Evolutionary conservation across 1,140 invertebrate species (phyloP), one percentile per base, ranked within the genome.

Genomic region (Musca domestica): DNA sequence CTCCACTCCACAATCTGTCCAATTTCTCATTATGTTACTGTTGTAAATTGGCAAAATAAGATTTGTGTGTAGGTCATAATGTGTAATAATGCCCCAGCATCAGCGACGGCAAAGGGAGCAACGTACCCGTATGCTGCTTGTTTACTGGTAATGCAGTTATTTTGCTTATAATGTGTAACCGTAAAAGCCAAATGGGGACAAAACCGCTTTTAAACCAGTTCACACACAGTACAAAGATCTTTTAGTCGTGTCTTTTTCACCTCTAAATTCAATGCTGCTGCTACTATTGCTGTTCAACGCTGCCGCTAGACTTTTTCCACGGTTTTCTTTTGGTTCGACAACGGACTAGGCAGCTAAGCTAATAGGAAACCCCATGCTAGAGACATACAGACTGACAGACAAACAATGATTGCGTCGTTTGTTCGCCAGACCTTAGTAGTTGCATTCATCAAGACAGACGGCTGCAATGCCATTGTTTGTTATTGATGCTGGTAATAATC

Each of bases 121-220:
- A 41, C 34, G 34, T 41, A 41, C 34, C 34, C 34, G 34, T 41
- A 41, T 41, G 34, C 34, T 41, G 34, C 34, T 41, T 5, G 34
- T 12, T 41, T 12, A 41, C 27, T 30, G 27, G 27, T 41, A 41
- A 61, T 61, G 56, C 56, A 61, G 56, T 61, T 61, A 61, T 61
- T 27, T 58, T 34, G 27, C 56, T 61, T 61, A 51, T 22, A 51
- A 5, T 14, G 4, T 48, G 17, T 41, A 41, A 41, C 17, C 48
- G 20, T 51, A 61, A 41, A 19, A n/a, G 22, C 56, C 56, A 30
- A 61, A 61, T 30, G 56, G 27, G 56, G 56, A 61, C 56, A 61
- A 61, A 61, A 61, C 56, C 19, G 34, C 56, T 61, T 61, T 30
- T 61, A 61, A 61, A 61, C 56, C 56, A 61, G 56, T 61, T 61